These are phyloP conservation scores for Dipodomys spectabilis DNA, from an alignment of 2,113 vertebrate genomes.

Conservation along the genomic window DNA sequence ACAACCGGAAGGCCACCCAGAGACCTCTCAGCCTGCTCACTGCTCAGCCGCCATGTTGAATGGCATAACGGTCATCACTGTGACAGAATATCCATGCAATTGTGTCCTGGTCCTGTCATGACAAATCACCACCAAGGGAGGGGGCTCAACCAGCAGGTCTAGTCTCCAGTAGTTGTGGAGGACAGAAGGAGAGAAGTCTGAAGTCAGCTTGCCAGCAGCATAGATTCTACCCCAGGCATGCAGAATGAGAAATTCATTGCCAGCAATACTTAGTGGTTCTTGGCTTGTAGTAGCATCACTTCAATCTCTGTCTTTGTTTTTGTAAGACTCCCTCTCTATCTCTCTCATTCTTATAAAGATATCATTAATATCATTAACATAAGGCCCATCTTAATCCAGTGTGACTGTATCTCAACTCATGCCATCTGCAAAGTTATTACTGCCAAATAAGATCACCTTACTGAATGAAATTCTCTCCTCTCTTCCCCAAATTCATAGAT, in stretches of 20 bases:
- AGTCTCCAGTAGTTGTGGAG: background rate
- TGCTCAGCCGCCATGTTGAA: rapidly evolving
- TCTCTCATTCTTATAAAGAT: background rate
- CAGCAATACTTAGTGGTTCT: too few species aligned
- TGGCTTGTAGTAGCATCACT: background rate
- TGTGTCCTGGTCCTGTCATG: too few species aligned
- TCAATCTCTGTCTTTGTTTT: background rate
- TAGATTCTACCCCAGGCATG: rapidly evolving
- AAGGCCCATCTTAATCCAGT: background rate
- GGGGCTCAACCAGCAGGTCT: background rate
- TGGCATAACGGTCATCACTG: rapidly evolving
- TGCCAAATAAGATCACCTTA: background rate
- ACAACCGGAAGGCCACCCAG: background rate
- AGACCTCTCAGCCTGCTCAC: background rate
- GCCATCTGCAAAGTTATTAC: background rate
- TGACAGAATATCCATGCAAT: rapidly evolving
- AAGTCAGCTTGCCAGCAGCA: too few species aligned
- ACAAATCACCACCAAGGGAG: background rate
- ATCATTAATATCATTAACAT: too few species aligned
- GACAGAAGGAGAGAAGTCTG: background rate
- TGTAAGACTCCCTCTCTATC: background rate
- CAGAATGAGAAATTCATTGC: too few species aligned
- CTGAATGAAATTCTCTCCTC: background rate
- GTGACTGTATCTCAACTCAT: background rate
- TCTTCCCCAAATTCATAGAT: background rate